Conservation (phyloP, 2,797 vertebrate genomes). For the Smutsia gigantea region DNA sequence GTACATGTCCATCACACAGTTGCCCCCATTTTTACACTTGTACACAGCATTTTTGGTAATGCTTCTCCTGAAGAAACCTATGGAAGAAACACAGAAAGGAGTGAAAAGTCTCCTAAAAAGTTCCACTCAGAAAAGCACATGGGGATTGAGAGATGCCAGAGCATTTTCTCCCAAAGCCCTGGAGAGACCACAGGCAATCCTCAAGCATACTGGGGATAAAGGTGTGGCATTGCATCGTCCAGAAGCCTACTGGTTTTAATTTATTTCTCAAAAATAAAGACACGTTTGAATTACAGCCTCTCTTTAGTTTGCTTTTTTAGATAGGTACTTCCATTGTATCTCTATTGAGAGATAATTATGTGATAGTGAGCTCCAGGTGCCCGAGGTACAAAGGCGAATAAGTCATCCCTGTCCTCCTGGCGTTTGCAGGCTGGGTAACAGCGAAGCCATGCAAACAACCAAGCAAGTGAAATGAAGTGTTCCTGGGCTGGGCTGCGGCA, state of each 20-base stretch:
- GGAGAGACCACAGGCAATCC: neutral
- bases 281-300: neutral
- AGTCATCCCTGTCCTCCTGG: neutral
- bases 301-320: neutral
- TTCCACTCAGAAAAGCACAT: neutral
- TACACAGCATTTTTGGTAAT: slow-evolving; percentile 99
- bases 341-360: neutral
- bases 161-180: neutral
- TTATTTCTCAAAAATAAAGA: slow-evolving; percentile 32
- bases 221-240: rapidly evolving
- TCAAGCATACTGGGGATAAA: neutral
- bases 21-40: slow-evolving; percentile 98
- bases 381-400: neutral
- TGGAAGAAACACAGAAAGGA: slow-evolving; percentile 48
- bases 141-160: neutral
- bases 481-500: too few species aligned
- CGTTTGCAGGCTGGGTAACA: neutral
- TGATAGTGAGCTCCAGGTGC: neutral
- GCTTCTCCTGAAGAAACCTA: slow-evolving; percentile 98
- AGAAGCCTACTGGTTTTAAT: neutral
- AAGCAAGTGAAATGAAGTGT: neutral
- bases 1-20: slow-evolving; percentile 99
- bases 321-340: neutral
- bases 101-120: neutral
- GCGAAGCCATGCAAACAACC: neutral